A percentile compares a stretch with the other conserved stretches of the same genome.
phyloP scores from a whole-genome alignment of 2,797 vertebrate species.

The Intellagama lesueurii region DNA sequence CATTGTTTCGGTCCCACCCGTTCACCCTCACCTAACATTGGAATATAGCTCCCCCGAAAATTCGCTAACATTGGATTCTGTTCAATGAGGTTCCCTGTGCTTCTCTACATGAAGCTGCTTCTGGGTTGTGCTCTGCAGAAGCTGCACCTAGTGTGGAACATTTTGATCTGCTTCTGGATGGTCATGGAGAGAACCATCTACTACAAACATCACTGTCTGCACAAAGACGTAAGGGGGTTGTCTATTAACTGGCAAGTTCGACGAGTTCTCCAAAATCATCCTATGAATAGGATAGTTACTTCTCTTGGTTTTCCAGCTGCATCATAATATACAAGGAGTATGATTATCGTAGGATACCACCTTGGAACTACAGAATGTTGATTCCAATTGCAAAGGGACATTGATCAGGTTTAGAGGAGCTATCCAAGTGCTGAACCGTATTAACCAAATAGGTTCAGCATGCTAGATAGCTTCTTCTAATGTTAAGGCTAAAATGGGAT shows the following conservation, averaged over 20 bases:
- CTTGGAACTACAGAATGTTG: too few species aligned
- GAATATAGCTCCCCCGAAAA: background rate
- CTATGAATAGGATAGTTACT: too few species aligned
- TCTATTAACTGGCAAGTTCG: too few species aligned
- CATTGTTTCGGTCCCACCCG: background rate
- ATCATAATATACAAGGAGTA: too few species aligned
- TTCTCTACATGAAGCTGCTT: background rate
- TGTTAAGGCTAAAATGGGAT: background rate
- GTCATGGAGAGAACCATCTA: background rate
- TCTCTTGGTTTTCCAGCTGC: too few species aligned
- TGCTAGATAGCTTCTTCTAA: background rate
- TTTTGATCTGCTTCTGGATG: background rate
- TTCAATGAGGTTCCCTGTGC: background rate
- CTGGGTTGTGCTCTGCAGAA: background rate
- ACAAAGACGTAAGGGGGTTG: constrained; percentile 32
- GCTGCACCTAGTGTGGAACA: background rate
- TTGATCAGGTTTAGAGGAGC: background rate
- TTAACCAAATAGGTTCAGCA: background rate
- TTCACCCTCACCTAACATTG: background rate
- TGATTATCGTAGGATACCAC: too few species aligned
- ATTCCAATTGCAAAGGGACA: too few species aligned
- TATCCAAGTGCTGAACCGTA: background rate
- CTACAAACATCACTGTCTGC: background rate
- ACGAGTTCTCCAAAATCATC: too few species aligned
- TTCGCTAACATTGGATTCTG: background rate